Evolutionary conservation across 2,888 invertebrate genomes (phyloP), one percentile per base, ranked within the genome.

Genomic region (Eupithecia centaureata): DNA sequence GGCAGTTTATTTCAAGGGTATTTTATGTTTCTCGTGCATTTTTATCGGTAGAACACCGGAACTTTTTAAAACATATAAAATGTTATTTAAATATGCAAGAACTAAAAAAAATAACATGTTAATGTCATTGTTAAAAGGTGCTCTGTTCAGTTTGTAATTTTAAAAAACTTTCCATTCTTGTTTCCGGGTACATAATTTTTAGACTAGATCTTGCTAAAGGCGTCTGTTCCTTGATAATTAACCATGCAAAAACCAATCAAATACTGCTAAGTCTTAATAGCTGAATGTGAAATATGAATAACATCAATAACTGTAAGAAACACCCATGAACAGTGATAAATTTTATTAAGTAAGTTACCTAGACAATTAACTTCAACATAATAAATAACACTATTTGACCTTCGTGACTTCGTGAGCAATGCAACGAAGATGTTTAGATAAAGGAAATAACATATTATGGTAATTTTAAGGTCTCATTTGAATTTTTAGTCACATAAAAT

Each of bases 381-480:
- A 32, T 28, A 30, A 57, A 30, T 32, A 22, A 18, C 18, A 57
- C 12, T 5, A n/a, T 32, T 32, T 57, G 57, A 57, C 32, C 32
- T 57, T 30, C 30, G 57, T 18, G 22, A 47, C 22, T 22, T 47
- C 22, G 47, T 22, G 47, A 47, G 47, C 47, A 47, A 10, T 47
- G 47, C 42, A 42, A 42, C 18, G 18, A 22, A 47, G 18, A 47
- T 47, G 47, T 2, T 22, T 2, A 4, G 47, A 47, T 22, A 4
- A 47, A 22, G 4, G 47, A 22, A 47, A 47, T 47, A 47, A 42
- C 42, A 42, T 8, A 59, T 58, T 13, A 38, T 38, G 33, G n/a
- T n/a, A 38, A 27, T 22, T 22, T 35, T 8, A 18, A 35, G 32
- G 56, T 47, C 57, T 59, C 68, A 64, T 57, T 57, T 57, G 32